phyloP scores from a whole-genome alignment of 2,113 vertebrate species.

The Phrynocephalus versicolor region DNA sequence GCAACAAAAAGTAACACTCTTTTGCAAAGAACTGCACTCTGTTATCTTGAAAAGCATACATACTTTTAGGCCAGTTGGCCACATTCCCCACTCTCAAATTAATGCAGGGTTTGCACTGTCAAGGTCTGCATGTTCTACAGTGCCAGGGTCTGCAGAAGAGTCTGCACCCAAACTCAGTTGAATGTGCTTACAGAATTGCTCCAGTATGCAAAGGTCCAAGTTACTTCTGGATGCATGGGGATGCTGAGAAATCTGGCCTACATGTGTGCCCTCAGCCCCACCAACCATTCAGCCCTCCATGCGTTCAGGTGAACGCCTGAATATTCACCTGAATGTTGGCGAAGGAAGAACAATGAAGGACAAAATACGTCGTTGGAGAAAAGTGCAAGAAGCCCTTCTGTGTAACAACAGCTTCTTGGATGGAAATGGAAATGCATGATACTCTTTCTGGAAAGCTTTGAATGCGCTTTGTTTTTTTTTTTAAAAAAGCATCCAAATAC shows the following conservation, averaged over 20 bases:
- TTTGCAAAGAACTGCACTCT: neutral
- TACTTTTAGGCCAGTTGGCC: neutral
- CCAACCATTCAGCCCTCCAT: neutral
- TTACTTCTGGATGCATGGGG: too few species aligned
- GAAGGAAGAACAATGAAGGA: neutral
- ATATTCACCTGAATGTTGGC: neutral
- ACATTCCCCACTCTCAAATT: too few species aligned
- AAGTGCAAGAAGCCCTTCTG: neutral
- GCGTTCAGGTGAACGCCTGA: neutral
- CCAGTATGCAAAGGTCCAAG: neutral
- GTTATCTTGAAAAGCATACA: neutral
- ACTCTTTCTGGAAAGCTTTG: neutral
- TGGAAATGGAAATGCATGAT: neutral
- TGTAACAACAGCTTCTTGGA: neutral
- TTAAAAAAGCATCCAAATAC: neutral
- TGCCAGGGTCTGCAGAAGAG: too few species aligned
- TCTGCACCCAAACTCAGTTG: too few species aligned
- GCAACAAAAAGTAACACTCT: neutral
- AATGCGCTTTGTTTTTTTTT: rapidly evolving
- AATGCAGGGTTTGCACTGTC: too few species aligned
- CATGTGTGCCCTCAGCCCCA: too few species aligned
- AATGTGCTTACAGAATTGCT: neutral
- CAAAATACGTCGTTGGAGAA: neutral
- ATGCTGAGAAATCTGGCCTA: too few species aligned
- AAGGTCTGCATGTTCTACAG: too few species aligned